phyloP scores from a whole-genome alignment of 2,797 vertebrate genomes.

The Salmo trutta region DNA sequence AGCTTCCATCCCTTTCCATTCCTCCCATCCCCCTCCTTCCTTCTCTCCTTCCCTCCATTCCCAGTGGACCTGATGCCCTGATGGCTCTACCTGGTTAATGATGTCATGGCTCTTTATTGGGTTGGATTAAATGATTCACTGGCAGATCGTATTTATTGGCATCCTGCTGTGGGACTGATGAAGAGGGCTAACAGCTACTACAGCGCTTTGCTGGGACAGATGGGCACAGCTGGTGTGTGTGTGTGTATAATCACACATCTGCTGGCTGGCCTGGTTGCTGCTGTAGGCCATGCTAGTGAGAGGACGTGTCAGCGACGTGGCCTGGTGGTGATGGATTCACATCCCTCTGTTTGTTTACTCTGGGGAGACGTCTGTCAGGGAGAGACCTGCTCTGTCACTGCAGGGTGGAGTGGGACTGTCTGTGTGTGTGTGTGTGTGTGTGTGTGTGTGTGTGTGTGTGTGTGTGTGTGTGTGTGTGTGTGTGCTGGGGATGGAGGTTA shows the following conservation, averaged over 20 bases:
- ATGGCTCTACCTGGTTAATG: constrained; percentile 14
- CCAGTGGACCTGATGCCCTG: neutral
- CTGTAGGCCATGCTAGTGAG: neutral
- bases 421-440: neutral
- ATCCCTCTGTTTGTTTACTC: constrained; percentile 17
- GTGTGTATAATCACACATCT: constrained; percentile 14
- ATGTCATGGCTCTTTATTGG: constrained; percentile 19
- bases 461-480: constrained; percentile 3
- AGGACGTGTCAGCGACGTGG: constrained; percentile 21
- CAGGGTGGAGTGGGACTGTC: neutral
- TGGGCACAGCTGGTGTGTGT: constrained; percentile 16
- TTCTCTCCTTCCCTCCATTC: neutral
- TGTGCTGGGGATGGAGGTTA: neutral
- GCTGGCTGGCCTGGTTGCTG: constrained; percentile 2
- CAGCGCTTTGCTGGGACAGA: constrained; percentile 15
- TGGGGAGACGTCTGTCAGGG: constrained; percentile 4
- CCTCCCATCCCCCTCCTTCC: neutral
- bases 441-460: neutral
- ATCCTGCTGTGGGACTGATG: neutral
- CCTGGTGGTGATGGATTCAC: constrained; percentile 18
- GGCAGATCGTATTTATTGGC: constrained; percentile 1
- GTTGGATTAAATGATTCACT: constrained; percentile 15
- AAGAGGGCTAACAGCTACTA: constrained; percentile 7
- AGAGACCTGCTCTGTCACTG: neutral
- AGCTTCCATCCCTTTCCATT: neutral